Conservation (phyloP, 2,797 vertebrate genomes). For the Cynopterus sphinx region DNA sequence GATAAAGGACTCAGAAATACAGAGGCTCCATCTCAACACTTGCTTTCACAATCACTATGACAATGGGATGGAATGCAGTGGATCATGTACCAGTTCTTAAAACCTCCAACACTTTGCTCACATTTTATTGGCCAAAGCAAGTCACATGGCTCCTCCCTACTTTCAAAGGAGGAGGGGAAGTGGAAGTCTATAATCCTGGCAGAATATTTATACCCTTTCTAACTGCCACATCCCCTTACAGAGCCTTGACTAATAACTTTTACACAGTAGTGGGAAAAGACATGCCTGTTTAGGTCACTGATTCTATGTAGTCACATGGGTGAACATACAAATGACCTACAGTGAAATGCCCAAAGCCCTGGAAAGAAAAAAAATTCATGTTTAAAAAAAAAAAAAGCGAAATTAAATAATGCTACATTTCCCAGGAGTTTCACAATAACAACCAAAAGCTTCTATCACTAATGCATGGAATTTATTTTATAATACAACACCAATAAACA, state of each 20-base stretch:
- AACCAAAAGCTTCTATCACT: background rate
- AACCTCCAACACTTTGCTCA: background rate
- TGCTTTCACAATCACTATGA: background rate
- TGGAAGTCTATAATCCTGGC: background rate
- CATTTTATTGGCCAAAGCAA: background rate
- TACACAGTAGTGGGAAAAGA: background rate
- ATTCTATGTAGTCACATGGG: background rate
- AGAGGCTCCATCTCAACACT: background rate
- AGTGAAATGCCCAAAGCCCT: background rate
- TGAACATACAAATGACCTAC: background rate
- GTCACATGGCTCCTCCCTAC: background rate
- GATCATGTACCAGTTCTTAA: background rate
- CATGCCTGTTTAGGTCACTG: background rate
- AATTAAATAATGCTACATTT: background rate
- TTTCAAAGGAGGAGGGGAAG: background rate
- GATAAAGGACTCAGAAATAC: background rate
- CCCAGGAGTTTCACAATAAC: background rate
- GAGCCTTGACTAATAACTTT: background rate
- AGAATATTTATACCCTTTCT: background rate
- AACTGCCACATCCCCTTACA: background rate
- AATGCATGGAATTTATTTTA: slow-evolving; percentile 27
- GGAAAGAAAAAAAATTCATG: background rate
- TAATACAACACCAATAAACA: slow-evolving; percentile 16
- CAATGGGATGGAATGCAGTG: background rate
- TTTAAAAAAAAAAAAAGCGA: slow-evolving; percentile 12